Base-by-base conservation (phyloP, 2,797 vertebrate species). In the Scarus forsteni region DNA sequence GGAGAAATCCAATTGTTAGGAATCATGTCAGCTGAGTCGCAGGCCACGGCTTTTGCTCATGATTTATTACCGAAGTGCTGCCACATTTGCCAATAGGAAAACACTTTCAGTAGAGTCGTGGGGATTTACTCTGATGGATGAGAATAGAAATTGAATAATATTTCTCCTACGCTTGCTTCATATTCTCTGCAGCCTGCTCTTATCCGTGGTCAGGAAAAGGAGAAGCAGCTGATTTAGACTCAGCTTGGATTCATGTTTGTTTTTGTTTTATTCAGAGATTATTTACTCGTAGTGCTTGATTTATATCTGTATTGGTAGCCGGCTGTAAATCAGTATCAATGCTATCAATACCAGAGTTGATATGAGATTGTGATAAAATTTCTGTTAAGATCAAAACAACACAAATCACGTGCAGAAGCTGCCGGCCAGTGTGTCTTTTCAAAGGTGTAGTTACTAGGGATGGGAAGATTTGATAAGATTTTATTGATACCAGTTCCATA, bases 81-180 rank as follows among this genome's bases (percentile, higher is more conserved):
- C 81, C 87, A 86, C 83, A 89, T 93, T 93, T 92, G 89, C 91
- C 91, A 91, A 90, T 83, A 90, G 92, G 90, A 94, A 91, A 94
- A 89, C 85, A 89, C 86, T 92, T 80, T 85, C 71, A 78, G 79
- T 70, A 27, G 81, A 85, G 78, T 83, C 85, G 69, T 73, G 79
- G 73, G 85, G 68, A 88, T 84, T 80, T 81, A 90, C 80, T 68
- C 86, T 94, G 92, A 94, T 90, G 81, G 92, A 94, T 94, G 88
- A 85, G 83, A 71, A 69, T 62, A 75, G 68, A 83, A 88, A 93
- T 89, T 85, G 81, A 89, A 89, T 77, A 88, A 80, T 77, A 85
- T 86, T 86, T 85, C 70, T 75, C 65, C 67, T 69, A 46, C 16
- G 49, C 70, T 74, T 59, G 70, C 70, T 65, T 79, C 54, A 53